Percentiles rank a stretch among this genome's conserved stretches.
Conservation (phyloP, 1,140 invertebrate species). For the Hypothenemus hampei region DNA sequence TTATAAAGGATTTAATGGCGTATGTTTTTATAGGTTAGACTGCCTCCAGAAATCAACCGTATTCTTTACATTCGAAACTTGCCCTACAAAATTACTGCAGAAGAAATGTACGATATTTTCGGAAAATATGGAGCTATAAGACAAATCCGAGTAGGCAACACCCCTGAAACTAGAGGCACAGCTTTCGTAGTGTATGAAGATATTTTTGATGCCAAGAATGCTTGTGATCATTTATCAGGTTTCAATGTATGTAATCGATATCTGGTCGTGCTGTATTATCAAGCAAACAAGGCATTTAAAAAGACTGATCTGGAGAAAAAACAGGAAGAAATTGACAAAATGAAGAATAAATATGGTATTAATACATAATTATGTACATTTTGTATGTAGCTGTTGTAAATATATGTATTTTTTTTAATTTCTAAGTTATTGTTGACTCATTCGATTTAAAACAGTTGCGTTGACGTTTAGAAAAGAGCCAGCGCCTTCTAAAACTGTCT, state of each 20-base stretch:
- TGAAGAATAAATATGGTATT: constrained; percentile 90
- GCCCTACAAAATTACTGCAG: constrained; percentile 99
- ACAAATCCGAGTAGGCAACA: constrained; percentile 98
- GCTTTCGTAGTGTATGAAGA: constrained; percentile 99
- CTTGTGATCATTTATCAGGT: constrained; percentile 97
- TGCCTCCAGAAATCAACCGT: constrained; percentile 98
- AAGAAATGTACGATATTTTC: constrained; percentile 99
- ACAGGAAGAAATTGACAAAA: constrained; percentile 92
- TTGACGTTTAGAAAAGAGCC: constrained; percentile 31
- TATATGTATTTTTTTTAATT: background rate
- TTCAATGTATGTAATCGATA: constrained; percentile 99
- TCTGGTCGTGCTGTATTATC: constrained; percentile 95
- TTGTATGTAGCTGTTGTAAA: background rate
- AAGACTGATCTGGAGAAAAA: constrained; percentile 96
- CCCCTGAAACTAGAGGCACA: constrained; percentile 94
- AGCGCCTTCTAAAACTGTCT: constrained; percentile 30
- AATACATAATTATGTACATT: constrained; percentile 44
- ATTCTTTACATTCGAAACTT: constrained; percentile 96
- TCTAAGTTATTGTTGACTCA: constrained; percentile 2
- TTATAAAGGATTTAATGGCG: background rate
- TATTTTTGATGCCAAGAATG: constrained; percentile 99
- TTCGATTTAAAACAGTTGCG: constrained; percentile 19
- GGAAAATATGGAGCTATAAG: constrained; percentile 99
- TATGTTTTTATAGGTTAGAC: constrained; percentile 69
- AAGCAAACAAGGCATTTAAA: constrained; percentile 93